Evolutionary conservation across 2,113 vertebrate species (phyloP).

Genomic region (Zosterops hypoxanthus): DNA sequence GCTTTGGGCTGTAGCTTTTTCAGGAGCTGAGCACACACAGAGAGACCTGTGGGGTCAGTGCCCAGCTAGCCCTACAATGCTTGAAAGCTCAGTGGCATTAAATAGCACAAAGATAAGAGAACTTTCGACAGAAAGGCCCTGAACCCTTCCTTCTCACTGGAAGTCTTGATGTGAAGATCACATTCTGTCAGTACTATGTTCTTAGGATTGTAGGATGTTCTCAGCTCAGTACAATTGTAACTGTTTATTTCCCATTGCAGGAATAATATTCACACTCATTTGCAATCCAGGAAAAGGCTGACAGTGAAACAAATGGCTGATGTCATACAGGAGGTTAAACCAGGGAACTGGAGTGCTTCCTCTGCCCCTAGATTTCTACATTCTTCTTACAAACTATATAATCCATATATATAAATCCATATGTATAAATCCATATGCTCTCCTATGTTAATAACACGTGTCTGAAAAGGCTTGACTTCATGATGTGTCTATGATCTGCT

Average conservation of each 20-base stretch:
- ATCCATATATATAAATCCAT: background rate
- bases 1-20: background rate
- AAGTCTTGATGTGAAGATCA: background rate
- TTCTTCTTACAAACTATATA: background rate
- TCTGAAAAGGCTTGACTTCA: background rate
- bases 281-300: background rate
- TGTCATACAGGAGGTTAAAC: background rate
- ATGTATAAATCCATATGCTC: background rate
- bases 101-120: background rate
- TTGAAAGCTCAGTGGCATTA: background rate
- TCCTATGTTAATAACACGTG: background rate
- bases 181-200: rapidly evolving
- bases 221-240: background rate
- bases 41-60: background rate
- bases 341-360: background rate
- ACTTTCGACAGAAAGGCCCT: background rate
- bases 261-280: background rate
- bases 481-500: background rate
- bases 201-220: background rate
- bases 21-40: background rate
- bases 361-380: background rate
- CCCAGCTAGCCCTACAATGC: background rate
- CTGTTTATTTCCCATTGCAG: background rate
- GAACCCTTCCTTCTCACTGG: background rate
- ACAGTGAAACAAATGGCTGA: background rate